A percentile compares a stretch with the other conserved stretches of the same genome.
These are phyloP conservation scores for Microvelia longipes DNA, from an alignment of 1,140 invertebrate genomes.

Conservation along the genomic window DNA sequence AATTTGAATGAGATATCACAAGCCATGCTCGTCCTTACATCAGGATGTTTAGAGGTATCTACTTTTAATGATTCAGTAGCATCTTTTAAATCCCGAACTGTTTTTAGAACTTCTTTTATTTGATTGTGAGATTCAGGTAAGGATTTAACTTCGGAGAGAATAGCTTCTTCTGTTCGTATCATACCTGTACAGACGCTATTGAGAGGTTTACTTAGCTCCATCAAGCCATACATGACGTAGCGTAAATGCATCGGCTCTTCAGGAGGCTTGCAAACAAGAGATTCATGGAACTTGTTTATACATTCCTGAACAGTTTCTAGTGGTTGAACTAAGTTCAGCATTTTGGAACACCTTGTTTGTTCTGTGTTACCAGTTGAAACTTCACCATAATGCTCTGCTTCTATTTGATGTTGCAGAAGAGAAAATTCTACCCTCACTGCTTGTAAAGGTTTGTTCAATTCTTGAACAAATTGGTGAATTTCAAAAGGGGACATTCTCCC, in stretches of 20 bases:
- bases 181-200: slow-evolving; percentile 18
- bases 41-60: background rate
- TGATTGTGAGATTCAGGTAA: slow-evolving; percentile 16
- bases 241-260: slow-evolving; percentile 20
- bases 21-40: slow-evolving; percentile 4
- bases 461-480: slow-evolving; percentile 17
- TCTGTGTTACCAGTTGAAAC: slow-evolving; percentile 2
- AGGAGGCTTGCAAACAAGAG: slow-evolving; percentile 18
- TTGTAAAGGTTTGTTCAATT: slow-evolving; percentile 22
- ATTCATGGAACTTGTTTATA: slow-evolving; percentile 20
- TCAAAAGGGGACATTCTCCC: slow-evolving; percentile 9
- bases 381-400: slow-evolving; percentile 19
- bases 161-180: slow-evolving; percentile 18
- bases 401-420: slow-evolving; percentile 21
- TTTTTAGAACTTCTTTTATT: slow-evolving; percentile 16
- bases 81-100: slow-evolving; percentile 18
- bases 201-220: slow-evolving; percentile 19
- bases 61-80: slow-evolving; percentile 7
- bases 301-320: slow-evolving; percentile 18
- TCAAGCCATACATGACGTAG: slow-evolving; percentile 20
- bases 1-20: slow-evolving; percentile 9
- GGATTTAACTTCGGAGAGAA: slow-evolving; percentile 12
- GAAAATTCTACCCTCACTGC: slow-evolving; percentile 20
- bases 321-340: slow-evolving; percentile 12
- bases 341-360: background rate